A percentile compares a stretch with the other conserved stretches of the same genome.
phyloP scores from a whole-genome alignment of 2,113 vertebrate species.

The Sula dactylatra region DNA sequence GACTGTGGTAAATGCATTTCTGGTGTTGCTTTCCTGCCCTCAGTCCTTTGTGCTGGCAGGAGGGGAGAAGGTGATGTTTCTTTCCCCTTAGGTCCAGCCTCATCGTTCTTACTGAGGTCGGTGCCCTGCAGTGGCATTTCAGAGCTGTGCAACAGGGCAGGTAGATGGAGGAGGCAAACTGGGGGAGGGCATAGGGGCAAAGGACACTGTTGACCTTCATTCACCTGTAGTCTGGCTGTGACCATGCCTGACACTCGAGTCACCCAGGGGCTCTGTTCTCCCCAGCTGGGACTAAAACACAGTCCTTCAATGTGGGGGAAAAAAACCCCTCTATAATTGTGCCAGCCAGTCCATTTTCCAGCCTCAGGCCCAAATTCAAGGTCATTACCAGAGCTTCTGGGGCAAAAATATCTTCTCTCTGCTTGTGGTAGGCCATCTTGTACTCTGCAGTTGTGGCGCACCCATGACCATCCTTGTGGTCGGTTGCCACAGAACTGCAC shows the following conservation, averaged over 20 bases:
- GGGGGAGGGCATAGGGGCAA: too few relatives aligned
- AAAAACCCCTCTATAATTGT: neutral
- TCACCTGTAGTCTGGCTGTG: neutral
- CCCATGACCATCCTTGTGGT: rapidly evolving
- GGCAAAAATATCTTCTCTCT: neutral
- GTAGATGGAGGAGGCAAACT: neutral
- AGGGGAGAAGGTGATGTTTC: neutral
- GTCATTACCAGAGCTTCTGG: neutral
- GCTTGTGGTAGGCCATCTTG: neutral
- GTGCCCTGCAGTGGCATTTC: neutral
- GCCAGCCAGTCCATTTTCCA: neutral
- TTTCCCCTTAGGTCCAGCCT: neutral
- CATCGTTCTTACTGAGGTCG: rapidly evolving
- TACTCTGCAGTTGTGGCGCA: neutral
- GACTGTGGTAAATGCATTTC: neutral
- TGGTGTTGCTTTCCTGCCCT: neutral
- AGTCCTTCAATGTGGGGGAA: neutral
- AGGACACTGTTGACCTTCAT: neutral
- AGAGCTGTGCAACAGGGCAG: neutral
- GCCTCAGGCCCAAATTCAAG: neutral
- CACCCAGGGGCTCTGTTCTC: neutral
- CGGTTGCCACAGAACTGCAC: neutral
- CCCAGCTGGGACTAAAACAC: neutral
- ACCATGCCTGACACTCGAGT: rapidly evolving
- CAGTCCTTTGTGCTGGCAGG: neutral